These are phyloP conservation scores for Chromobotia macracanthus DNA, from an alignment of 2,797 vertebrate species.

Conservation along the genomic window DNA sequence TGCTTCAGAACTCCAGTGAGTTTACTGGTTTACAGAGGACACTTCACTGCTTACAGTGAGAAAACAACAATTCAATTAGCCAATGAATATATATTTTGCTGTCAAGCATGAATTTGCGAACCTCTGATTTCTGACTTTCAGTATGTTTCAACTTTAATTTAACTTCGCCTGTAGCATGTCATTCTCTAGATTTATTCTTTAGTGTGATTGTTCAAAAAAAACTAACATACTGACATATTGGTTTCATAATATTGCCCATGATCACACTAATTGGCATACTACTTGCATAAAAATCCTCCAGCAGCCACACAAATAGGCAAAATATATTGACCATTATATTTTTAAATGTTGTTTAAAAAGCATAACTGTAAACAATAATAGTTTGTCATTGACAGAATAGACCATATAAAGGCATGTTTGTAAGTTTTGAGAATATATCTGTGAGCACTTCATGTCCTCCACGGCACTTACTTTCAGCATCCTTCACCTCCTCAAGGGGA, in stretches of 20 bases:
- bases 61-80: too few relatives aligned
- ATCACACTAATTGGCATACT: not conserved
- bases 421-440: not conserved
- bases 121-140: too few relatives aligned
- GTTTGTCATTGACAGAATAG: not conserved
- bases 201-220: too few relatives aligned
- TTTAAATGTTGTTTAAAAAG: not conserved
- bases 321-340: not conserved
- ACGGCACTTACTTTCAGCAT: slow-evolving; percentile 22
- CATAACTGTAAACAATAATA: not conserved
- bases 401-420: not conserved
- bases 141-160: too few relatives aligned
- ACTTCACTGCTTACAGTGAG: too few relatives aligned
- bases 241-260: not conserved
- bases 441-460: not conserved
- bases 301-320: not conserved
- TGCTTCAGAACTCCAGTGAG: slow-evolving; percentile 18
- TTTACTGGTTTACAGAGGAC: not conserved
- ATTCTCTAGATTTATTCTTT: too few relatives aligned
- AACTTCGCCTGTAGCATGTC: too few relatives aligned
- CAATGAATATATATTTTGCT: too few relatives aligned
- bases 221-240: not conserved
- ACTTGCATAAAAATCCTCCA: not conserved
- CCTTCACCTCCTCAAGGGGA: slow-evolving; percentile 34
- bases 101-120: too few relatives aligned